Conservation (phyloP, 2,797 vertebrate species). For the Diceros bicornis region DNA sequence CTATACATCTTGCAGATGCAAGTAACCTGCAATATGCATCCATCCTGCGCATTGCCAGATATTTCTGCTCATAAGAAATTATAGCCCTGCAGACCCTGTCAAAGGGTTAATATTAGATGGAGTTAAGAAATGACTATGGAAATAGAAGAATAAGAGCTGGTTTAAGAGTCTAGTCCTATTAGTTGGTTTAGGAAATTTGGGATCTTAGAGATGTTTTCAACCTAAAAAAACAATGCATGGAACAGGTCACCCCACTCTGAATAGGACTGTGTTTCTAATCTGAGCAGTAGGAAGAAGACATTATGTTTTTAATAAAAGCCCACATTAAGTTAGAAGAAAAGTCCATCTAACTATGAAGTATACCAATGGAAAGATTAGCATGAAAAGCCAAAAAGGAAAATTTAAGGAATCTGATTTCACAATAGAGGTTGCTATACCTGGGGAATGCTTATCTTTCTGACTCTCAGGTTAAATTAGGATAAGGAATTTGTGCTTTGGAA, state of each 20-base stretch:
- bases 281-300: neutral
- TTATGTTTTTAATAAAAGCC: neutral
- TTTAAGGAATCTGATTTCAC: slow-evolving; percentile 34
- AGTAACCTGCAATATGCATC: neutral
- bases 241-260: neutral
- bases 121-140: neutral
- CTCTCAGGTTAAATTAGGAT: slow-evolving; percentile 63
- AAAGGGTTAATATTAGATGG: neutral
- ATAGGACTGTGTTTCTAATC: neutral
- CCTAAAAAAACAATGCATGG: neutral
- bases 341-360: neutral
- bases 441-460: neutral
- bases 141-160: neutral
- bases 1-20: neutral
- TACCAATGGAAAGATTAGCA: neutral
- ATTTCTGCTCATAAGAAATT: neutral
- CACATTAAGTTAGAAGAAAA: neutral
- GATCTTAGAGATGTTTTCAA: slow-evolving; percentile 2
- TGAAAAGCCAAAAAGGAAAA: slow-evolving; percentile 14
- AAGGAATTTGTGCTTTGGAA: neutral
- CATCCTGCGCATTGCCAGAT: neutral
- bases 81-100: neutral
- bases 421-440: neutral
- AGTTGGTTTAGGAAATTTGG: neutral
- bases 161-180: neutral